Conservation (phyloP, 2,797 vertebrate species). For the Crax fasciolata region DNA sequence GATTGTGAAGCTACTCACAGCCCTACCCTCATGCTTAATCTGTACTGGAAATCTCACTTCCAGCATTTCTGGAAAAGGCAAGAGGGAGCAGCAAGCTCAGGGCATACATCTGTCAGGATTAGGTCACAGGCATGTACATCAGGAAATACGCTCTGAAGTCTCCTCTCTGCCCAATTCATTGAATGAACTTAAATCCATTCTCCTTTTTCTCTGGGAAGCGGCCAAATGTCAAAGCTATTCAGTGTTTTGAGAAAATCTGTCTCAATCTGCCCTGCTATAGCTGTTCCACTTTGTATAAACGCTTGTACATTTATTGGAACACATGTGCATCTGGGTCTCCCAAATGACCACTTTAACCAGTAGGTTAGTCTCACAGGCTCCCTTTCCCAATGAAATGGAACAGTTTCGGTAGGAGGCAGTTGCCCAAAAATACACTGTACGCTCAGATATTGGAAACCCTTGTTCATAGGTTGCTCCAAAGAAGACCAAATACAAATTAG, state of each 20-base stretch:
- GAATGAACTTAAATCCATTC: constrained; percentile 30
- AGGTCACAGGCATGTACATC: neutral
- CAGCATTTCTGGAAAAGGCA: neutral
- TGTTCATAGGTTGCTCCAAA: neutral
- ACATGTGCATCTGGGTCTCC: neutral
- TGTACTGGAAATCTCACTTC: constrained; percentile 15
- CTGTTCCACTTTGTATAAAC: neutral
- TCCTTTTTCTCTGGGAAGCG: constrained; percentile 14
- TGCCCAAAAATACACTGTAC: neutral
- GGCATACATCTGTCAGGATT: constrained; percentile 30
- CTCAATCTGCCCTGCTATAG: neutral
- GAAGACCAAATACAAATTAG: neutral
- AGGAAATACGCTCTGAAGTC: neutral
- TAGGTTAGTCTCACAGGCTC: neutral
- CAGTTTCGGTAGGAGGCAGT: neutral
- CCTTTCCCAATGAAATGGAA: neutral
- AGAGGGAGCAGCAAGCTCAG: constrained; percentile 4
- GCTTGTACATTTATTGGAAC: neutral
- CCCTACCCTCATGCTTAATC: neutral
- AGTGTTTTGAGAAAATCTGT: neutral
- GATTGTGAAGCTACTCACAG: neutral
- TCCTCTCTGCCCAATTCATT: neutral
- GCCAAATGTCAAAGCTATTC: constrained; percentile 44
- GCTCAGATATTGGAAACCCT: neutral
- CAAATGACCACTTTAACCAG: neutral